A percentile compares a stretch with the other conserved stretches of the same genome.
phyloP scores from a whole-genome alignment of 2,113 vertebrate species.

The Bubalus kerabau region DNA sequence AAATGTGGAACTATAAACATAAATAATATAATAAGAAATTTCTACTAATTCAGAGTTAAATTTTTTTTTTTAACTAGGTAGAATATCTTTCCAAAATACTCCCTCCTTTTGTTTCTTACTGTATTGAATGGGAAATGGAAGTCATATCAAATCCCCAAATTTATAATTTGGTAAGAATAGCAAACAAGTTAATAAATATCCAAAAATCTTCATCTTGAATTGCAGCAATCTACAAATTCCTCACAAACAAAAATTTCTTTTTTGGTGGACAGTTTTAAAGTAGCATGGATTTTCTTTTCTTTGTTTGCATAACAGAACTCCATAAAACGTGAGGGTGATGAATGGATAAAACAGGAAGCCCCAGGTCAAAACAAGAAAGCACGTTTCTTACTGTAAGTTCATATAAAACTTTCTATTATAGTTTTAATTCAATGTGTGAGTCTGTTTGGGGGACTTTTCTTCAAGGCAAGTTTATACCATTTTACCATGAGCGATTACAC shows the following conservation, averaged over 20 bases:
- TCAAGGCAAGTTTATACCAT: not conserved
- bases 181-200: not conserved
- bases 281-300: not conserved
- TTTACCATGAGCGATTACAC: not conserved
- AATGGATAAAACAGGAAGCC: not conserved
- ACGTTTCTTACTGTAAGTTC: not conserved
- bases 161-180: not conserved
- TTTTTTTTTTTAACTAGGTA: no score
- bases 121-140: not conserved
- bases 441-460: not conserved
- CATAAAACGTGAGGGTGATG: not conserved
- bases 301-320: not conserved
- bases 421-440: not conserved
- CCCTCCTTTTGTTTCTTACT: not conserved
- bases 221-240: not conserved
- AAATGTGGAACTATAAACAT: not conserved
- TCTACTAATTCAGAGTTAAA: not conserved
- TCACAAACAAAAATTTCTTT: not conserved
- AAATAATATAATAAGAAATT: not conserved
- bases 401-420: not conserved
- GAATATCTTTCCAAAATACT: not conserved
- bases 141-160: not conserved
- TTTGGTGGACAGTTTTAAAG: not conserved
- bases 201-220: not conserved
- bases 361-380: not conserved